These are phyloP conservation scores for Gymnodraco acuticeps DNA, from an alignment of 2,797 vertebrate genomes.

Conservation along the genomic window DNA sequence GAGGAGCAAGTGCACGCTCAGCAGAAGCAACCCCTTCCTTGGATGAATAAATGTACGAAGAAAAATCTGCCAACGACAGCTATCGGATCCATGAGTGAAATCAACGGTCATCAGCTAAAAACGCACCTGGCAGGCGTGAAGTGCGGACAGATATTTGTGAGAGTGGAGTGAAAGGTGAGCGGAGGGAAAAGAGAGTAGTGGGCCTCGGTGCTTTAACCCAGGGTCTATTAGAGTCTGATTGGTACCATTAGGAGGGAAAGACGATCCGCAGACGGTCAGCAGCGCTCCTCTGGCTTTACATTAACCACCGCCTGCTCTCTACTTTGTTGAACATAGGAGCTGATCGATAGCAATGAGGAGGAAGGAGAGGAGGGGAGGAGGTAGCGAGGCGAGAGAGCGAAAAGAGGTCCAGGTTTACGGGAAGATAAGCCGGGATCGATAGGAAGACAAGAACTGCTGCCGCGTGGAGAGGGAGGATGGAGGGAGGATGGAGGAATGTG, in stretches of 20 bases:
- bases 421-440: conserved; percentile 82
- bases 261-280: conserved; percentile 38
- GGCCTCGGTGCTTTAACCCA: conserved; percentile 46
- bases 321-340: conserved; percentile 68
- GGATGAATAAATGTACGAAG: conserved; percentile 39
- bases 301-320: conserved; percentile 71
- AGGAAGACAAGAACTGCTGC: conserved; percentile 67
- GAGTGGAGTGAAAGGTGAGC: conserved; percentile 61
- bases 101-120: conserved; percentile 64
- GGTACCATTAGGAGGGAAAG: conserved; percentile 73
- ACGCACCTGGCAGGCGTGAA: conserved; percentile 33
- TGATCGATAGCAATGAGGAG: conserved; percentile 72
- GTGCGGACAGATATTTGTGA: conserved; percentile 35
- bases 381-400: conserved; percentile 42
- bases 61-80: conserved; percentile 49
- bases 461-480: conserved; percentile 27
- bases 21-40: conserved; percentile 58
- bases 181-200: conserved; percentile 28
- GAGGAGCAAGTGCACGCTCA: conserved; percentile 60
- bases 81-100: conserved; percentile 53
- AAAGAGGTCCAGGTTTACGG: conserved; percentile 73
- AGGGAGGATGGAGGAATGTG: conserved; percentile 70
- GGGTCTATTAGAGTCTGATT: conserved; percentile 73
- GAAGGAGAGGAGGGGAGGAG: conserved; percentile 37
- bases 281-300: conserved; percentile 58